Evolutionary conservation across 2,888 invertebrate genomes (phyloP), one percentile per base, ranked within the genome.

Genomic region (Cetonia aurata): DNA sequence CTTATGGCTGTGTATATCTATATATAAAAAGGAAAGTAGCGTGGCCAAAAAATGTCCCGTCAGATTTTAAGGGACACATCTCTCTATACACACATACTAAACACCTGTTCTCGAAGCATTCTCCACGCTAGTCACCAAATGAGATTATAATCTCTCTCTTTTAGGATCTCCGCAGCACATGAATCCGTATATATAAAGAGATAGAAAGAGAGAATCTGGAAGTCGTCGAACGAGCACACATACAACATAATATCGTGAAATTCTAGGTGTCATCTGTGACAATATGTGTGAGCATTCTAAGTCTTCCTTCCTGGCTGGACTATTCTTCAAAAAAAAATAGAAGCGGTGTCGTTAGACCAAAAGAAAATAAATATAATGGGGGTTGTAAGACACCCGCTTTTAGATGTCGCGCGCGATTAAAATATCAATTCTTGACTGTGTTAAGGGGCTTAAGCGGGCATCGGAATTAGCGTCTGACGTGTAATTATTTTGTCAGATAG

Each of bases 71-170:
- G 62, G 62, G 62, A 62, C 62, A 62, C 62, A 33, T 62, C 33
- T 25, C 25, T 25, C 25, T 25, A 25, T 25, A 25, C 25, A 25
- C 25, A 25, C 25, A 25, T 46, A 62, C 33, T 31, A 25, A 69
- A 69, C 69, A 69, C 69, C 69, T 69, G 69, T 69, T 69, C 25
- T 25, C 25, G 59, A 60, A 60, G 52, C 69, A 69, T 69, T 69
- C 69, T 60, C 59, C 59, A 60, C 59, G 59, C 42, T 50, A 50
- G 31, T 37, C 41, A 67, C 67, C 25, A 60, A 69, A 69, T 60
- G 69, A 59, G 69, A 69, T 69, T 69, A 69, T 60, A 60, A 69
- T 69, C 69, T 48, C 31, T 19, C 62, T 25, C 19, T 31, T 44
- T 62, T 33, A 25, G 25, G 25, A 25, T 25, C 25, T 25, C 25